These are phyloP conservation scores for Neotoma lepida DNA, from an alignment of 2,113 vertebrate genomes.

Conservation along the genomic window DNA sequence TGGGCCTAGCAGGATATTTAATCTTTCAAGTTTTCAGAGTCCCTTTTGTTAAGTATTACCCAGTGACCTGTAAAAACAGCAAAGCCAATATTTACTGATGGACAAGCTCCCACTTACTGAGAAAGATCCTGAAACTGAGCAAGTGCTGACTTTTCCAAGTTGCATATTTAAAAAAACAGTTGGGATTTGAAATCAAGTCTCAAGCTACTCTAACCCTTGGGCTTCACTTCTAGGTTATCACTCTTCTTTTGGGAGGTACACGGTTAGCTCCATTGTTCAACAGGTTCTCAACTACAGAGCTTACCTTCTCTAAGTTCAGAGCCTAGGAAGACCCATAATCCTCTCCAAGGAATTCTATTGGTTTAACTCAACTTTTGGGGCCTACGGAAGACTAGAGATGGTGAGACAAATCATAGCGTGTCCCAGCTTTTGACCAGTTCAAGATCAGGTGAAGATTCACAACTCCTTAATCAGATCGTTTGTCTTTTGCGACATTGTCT, in stretches of 20 bases:
- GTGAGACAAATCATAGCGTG: not conserved
- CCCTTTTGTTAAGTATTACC: not conserved
- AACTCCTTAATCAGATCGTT: not conserved
- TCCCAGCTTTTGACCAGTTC: not conserved
- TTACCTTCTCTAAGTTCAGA: not conserved
- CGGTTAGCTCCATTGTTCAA: not conserved
- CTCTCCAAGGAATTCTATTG: not conserved
- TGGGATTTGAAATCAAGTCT: not conserved
- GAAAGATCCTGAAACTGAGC: not conserved
- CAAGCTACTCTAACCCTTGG: not conserved
- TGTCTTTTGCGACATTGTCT: not conserved
- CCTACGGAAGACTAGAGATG: not conserved
- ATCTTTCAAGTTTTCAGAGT: not conserved
- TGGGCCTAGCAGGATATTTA: not conserved
- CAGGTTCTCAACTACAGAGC: not conserved
- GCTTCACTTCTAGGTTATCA: not conserved
- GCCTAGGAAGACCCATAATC: not conserved
- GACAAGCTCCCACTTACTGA: not conserved
- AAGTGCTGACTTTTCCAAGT: not conserved
- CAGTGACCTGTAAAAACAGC: slow-evolving; percentile 28
- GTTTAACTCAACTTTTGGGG: slow-evolving; percentile 19
- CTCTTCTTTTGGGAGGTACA: not conserved
- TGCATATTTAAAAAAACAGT: not conserved
- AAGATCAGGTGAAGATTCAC: not conserved
- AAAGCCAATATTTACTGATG: not conserved